A percentile compares a stretch with the other conserved stretches of the same genome.
Evolutionary conservation across 1,140 invertebrate genomes (phyloP).

Genomic region (Ylistrum balloti): DNA sequence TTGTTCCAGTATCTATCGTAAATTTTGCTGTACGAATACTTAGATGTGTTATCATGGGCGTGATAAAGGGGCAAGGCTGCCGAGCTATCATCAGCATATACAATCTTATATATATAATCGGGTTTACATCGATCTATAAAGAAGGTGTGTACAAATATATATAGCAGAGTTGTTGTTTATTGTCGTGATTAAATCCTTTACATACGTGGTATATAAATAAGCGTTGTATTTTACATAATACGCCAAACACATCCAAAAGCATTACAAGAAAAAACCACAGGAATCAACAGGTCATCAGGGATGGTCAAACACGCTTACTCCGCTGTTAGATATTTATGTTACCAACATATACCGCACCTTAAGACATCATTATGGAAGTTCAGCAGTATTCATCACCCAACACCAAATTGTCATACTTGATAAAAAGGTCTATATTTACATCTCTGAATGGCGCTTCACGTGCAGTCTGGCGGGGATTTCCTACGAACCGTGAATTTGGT

Average conservation of each 20-base stretch:
- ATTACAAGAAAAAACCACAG: neutral
- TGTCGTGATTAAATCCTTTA: neutral
- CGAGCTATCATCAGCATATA: neutral
- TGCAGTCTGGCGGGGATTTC: neutral
- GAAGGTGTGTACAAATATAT: neutral
- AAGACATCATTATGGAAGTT: neutral
- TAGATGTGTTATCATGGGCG: too few relatives aligned
- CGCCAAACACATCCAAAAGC: neutral
- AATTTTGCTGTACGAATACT: too few relatives aligned
- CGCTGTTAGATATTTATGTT: neutral
- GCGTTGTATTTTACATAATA: neutral
- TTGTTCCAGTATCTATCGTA: too few relatives aligned
- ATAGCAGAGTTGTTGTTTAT: neutral
- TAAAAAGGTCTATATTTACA: neutral
- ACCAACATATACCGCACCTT: neutral
- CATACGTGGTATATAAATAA: neutral
- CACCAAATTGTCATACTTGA: neutral
- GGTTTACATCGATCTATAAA: neutral
- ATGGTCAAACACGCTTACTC: neutral
- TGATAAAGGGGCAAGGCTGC: neutral
- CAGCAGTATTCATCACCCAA: neutral
- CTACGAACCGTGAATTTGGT: neutral
- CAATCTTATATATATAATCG: neutral
- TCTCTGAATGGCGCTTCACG: neutral
- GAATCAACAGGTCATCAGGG: conserved; percentile 11